Evolutionary conservation across 2,888 invertebrate genomes (phyloP).

Genomic region (Eristalinus aeneus): DNA sequence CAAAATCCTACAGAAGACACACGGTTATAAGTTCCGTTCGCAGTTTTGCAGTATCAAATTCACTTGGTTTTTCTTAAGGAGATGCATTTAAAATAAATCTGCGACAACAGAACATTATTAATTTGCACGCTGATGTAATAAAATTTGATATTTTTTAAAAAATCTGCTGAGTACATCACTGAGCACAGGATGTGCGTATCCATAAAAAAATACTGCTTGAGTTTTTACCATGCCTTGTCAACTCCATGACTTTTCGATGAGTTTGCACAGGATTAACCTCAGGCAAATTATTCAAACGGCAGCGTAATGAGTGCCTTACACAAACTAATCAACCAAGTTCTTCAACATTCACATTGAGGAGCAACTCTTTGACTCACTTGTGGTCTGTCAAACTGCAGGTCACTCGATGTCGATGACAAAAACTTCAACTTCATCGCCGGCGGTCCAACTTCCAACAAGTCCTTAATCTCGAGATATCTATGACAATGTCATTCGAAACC

Average conservation of each 20-base stretch:
- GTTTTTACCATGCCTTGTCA: too few relatives aligned
- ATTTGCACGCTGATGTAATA: too few relatives aligned
- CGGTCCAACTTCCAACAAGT: background rate
- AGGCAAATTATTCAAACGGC: background rate
- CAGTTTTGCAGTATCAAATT: too few relatives aligned
- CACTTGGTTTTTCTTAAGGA: too few relatives aligned
- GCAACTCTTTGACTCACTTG: background rate
- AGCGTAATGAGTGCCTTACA: background rate
- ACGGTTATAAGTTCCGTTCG: too few relatives aligned
- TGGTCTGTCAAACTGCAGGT: background rate
- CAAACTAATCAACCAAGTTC: background rate
- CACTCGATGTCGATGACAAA: background rate
- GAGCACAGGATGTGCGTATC: too few relatives aligned
- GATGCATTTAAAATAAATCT: too few relatives aligned
- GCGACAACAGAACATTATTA: too few relatives aligned
- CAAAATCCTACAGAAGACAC: too few relatives aligned
- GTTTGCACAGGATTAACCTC: background rate
- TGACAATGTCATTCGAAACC: conserved; percentile 28
- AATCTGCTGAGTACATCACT: too few relatives aligned
- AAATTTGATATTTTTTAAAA: too few relatives aligned
- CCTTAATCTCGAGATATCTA: conserved; percentile 16
- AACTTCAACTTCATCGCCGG: background rate
- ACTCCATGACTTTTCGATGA: background rate
- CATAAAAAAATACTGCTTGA: too few relatives aligned
- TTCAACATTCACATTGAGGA: background rate